These are phyloP conservation scores for Agonopterix subpropinquella DNA, from an alignment of 2,888 invertebrate species.

Conservation along the genomic window DNA sequence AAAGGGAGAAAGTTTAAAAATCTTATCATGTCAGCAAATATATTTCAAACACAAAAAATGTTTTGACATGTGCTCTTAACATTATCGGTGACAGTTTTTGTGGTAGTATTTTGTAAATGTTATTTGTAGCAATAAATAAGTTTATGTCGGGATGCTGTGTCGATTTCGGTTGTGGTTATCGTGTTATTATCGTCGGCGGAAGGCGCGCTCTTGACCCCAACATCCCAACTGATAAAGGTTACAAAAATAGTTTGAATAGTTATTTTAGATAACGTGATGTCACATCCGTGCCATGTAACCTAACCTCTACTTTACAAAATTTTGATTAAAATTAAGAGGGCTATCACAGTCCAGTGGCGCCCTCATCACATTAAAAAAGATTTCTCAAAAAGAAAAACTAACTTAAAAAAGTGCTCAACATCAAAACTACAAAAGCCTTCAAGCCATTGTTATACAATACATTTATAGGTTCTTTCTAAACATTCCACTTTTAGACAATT, in stretches of 20 bases:
- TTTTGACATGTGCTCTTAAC: conserved; percentile 26
- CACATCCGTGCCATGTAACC: conserved; percentile 7
- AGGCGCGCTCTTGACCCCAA: conserved; percentile 68
- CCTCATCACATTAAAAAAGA: too few species aligned
- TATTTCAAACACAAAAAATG: conserved; percentile 23
- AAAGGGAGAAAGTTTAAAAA: conserved; percentile 2
- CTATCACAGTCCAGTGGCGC: too few species aligned
- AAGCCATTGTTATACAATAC: too few species aligned
- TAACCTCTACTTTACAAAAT: too few species aligned
- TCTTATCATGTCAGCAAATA: conserved; percentile 42
- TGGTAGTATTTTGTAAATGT: conserved; percentile 17
- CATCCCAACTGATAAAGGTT: conserved; percentile 39
- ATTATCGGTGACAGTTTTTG: conserved; percentile 29
- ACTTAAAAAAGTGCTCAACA: too few species aligned
- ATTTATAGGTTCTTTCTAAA: too few species aligned
- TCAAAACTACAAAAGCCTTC: too few species aligned
- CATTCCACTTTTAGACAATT: too few species aligned
- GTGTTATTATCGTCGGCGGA: conserved; percentile 50
- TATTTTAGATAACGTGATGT: conserved; percentile 27
- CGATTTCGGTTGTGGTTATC: conserved; percentile 34
- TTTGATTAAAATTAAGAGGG: too few species aligned
- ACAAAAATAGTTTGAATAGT: conserved; percentile 42
- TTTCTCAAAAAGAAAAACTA: too few species aligned
- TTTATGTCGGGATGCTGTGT: conserved; percentile 52
- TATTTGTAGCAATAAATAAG: conserved; percentile 38